phyloP scores from a whole-genome alignment of 2,888 invertebrate species.

The Danaus chrysippus region DNA sequence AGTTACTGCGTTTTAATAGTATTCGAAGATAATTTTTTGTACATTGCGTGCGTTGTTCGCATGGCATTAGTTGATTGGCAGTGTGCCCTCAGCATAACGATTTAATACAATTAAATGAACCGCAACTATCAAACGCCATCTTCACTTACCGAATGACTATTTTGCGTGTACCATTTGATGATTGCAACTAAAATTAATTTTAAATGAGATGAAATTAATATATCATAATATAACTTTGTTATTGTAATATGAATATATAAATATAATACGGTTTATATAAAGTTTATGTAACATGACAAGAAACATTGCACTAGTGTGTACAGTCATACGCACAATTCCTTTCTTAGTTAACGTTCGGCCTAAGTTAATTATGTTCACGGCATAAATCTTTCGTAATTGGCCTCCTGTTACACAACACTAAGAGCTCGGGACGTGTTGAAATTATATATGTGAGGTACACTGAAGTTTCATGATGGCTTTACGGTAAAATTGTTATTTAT shows the following conservation, averaged over 20 bases:
- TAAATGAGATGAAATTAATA: constrained; percentile 18
- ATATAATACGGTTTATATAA: background rate
- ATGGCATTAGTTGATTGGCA: constrained; percentile 76
- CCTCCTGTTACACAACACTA: constrained; percentile 76
- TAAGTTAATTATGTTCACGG: constrained; percentile 78
- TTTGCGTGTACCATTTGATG: constrained; percentile 61
- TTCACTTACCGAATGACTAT: constrained; percentile 68
- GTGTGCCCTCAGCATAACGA: constrained; percentile 68
- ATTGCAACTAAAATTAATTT: constrained; percentile 23
- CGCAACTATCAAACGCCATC: constrained; percentile 68
- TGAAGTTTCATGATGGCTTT: constrained; percentile 56
- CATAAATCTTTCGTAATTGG: constrained; percentile 80
- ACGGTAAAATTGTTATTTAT: constrained; percentile 45
- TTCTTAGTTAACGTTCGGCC: constrained; percentile 74
- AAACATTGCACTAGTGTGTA: constrained; percentile 23
- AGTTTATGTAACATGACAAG: constrained; percentile 5
- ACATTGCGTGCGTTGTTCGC: constrained; percentile 68
- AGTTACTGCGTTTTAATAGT: background rate
- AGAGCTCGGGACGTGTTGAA: constrained; percentile 74
- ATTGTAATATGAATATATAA: background rate
- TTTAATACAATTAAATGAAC: constrained; percentile 78
- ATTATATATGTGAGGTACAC: constrained; percentile 73
- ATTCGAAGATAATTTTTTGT: constrained; percentile 23
- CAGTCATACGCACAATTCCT: constrained; percentile 54
- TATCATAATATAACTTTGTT: background rate